These are phyloP conservation scores for Drosophila histrio DNA, from an alignment of 2,888 invertebrate species.

Conservation along the genomic window DNA sequence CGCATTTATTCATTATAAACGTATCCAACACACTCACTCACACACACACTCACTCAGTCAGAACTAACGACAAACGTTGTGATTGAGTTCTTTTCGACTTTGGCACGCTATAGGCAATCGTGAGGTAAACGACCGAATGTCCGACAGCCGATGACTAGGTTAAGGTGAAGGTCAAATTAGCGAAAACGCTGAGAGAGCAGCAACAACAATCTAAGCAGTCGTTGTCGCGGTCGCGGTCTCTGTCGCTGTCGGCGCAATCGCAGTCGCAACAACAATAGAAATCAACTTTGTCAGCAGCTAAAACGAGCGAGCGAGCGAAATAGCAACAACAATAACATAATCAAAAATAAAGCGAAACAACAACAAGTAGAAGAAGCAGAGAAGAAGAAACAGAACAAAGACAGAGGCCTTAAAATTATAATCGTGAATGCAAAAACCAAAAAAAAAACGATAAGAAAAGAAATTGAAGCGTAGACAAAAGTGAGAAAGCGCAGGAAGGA, in stretches of 20 bases:
- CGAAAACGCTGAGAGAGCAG: slow-evolving; percentile 53
- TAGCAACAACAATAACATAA: slow-evolving; percentile 31
- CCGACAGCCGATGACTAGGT: slow-evolving; percentile 85
- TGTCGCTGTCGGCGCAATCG: slow-evolving; percentile 59
- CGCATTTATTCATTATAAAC: too few relatives aligned
- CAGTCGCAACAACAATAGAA: slow-evolving; percentile 71
- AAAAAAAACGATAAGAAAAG: slow-evolving; percentile 9
- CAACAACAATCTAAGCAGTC: slow-evolving; percentile 7
- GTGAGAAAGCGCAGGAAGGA: slow-evolving; percentile 21
- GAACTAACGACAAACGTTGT: slow-evolving; percentile 27
- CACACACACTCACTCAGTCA: slow-evolving; percentile 3
- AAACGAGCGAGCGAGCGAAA: slow-evolving; percentile 18
- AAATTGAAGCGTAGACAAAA: slow-evolving; percentile 65
- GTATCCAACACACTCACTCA: neutral
- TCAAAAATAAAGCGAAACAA: slow-evolving; percentile 6
- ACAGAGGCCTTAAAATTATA: slow-evolving; percentile 23
- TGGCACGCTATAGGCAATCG: slow-evolving; percentile 48
- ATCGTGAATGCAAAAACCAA: slow-evolving; percentile 24
- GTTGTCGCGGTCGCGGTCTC: slow-evolving; percentile 16
- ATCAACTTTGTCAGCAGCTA: slow-evolving; percentile 72
- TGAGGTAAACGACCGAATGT: slow-evolving; percentile 84
- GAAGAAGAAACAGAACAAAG: slow-evolving; percentile 15
- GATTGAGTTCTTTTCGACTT: slow-evolving; percentile 62
- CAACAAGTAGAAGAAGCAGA: slow-evolving; percentile 26
- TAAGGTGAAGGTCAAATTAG: slow-evolving; percentile 85